Evolutionary conservation across 2,797 vertebrate species (phyloP), one percentile per base, ranked within the genome.

Genomic region (Delichon dasypus): DNA sequence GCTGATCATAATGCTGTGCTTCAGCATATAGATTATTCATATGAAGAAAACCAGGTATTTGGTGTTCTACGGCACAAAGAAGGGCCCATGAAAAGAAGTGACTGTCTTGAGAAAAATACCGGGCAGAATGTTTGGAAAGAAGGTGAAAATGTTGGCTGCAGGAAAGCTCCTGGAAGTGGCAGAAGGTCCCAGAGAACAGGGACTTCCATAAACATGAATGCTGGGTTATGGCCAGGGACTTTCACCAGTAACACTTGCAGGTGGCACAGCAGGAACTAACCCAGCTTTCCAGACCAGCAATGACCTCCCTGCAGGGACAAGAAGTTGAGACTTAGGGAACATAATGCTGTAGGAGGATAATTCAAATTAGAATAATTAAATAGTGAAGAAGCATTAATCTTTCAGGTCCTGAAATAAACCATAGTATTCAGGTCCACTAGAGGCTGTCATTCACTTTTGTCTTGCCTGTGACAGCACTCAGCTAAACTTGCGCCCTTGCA

Each of bases 291-390:
- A 65, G 67, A 26, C 16, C 44, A 71, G 26, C 44, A 58, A 34
- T 1, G 2, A 57, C 10, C 7, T 61, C 60, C 30, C 55, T 48
- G 57, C 42, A 58, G 53, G 25, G 29, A 74, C 34, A 21, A 67
- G 21, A 70, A 61, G 26, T 13, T 1, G 0, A 73, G 29, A 66
- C 19, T 32, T 19, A 48, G 8, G 21, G 32, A 74, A 71, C 7
- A 9, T 27, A 71, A 90, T 1, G 4, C 9, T 8, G 2, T 20
- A 18, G 40, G 3, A 45, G 18, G 10, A 78, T 18, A 17, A 30
- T 30, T 18, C 0, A 0, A 78, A 42, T 9, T 8, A 68, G 9
- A 83, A 68, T 18, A 50, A 76, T 26, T 36, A 53, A 55, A 11
- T 27, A 38, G 38, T 29, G 7, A 10, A 92, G 30, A 15, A 90